Evolutionary conservation across 2,888 invertebrate genomes (phyloP).

Genomic region (Byasa hedistus): DNA sequence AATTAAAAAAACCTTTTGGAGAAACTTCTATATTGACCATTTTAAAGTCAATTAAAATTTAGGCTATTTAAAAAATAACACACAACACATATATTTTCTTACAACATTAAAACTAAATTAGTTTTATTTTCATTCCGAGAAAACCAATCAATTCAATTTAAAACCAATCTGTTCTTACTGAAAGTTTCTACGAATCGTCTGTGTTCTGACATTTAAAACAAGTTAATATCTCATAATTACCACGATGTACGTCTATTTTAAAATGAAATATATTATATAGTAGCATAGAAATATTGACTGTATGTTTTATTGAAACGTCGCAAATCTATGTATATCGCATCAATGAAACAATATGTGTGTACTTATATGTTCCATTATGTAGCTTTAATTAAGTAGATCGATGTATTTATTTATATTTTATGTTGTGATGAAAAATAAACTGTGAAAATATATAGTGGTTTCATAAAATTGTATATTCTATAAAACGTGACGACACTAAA

Average conservation of each 20-base stretch:
- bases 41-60: constrained; percentile 67
- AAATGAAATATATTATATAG: constrained; percentile 4
- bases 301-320: constrained; percentile 18
- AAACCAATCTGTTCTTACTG: neutral
- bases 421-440: constrained; percentile 39
- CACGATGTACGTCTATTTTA: constrained; percentile 20
- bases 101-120: neutral
- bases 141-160: neutral
- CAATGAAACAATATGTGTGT: constrained; percentile 37
- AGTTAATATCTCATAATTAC: constrained; percentile 3
- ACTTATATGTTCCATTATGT: constrained; percentile 61
- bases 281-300: constrained; percentile 18
- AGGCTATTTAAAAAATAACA: constrained; percentile 50
- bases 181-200: neutral
- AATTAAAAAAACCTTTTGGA: constrained; percentile 36
- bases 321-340: constrained; percentile 28
- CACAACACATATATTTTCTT: constrained; percentile 41
- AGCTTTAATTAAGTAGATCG: constrained; percentile 67
- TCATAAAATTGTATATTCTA: neutral
- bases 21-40: constrained; percentile 53
- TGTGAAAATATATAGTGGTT: constrained; percentile 12
- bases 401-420: constrained; percentile 37
- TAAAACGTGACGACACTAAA: too few species aligned
- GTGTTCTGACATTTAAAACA: neutral
- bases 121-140: neutral